phyloP scores from a whole-genome alignment of 2,888 invertebrate genomes.

The Platycnemis pennipes region DNA sequence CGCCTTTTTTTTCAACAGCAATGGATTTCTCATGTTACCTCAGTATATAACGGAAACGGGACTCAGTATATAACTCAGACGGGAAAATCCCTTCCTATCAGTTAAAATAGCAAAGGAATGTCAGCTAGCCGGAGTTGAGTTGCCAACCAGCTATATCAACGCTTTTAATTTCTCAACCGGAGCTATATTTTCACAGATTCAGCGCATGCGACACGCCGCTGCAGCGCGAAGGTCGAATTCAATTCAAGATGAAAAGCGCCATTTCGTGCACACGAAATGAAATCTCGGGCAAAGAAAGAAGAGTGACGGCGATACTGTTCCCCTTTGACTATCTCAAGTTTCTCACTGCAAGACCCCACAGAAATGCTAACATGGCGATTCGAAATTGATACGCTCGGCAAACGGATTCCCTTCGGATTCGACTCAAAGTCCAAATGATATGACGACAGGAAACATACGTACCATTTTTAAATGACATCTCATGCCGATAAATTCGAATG shows the following conservation, averaged over 20 bases:
- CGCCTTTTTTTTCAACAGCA: too few relatives aligned
- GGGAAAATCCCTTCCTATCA: too few relatives aligned
- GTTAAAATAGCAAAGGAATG: neutral
- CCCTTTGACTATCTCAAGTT: neutral
- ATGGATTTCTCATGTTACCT: too few relatives aligned
- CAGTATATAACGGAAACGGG: too few relatives aligned
- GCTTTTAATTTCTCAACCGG: neutral
- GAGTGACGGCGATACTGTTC: neutral
- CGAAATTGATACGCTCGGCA: neutral
- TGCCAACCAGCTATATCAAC: constrained; percentile 8
- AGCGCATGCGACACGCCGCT: neutral
- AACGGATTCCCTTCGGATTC: neutral
- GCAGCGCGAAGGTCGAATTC: neutral
- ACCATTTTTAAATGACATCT: neutral
- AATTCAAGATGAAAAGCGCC: constrained; percentile 8
- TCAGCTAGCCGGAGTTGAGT: neutral
- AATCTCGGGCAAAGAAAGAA: neutral
- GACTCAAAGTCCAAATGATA: neutral
- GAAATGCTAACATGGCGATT: neutral
- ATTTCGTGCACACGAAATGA: neutral
- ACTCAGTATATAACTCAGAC: too few relatives aligned
- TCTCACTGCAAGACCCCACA: neutral
- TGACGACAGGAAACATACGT: neutral
- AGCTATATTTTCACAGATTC: neutral
- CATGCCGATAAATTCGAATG: neutral